A percentile compares a stretch with the other conserved stretches of the same genome.
Evolutionary conservation across 2,888 invertebrate genomes (phyloP).

Genomic region (Chydorus sphaericus): DNA sequence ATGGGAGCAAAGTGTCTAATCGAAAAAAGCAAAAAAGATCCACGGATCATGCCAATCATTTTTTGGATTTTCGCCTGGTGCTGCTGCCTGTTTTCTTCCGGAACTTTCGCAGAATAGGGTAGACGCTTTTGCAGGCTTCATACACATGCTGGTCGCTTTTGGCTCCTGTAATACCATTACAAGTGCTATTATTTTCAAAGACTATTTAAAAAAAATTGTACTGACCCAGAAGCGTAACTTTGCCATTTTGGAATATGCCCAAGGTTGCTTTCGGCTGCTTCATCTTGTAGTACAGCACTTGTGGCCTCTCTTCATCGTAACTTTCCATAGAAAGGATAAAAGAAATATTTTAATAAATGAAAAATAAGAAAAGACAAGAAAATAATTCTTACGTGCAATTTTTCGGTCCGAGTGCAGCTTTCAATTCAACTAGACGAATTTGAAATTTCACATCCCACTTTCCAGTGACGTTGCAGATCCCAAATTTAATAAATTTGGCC

Average conservation of each 20-base stretch:
- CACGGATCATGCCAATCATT: too few species aligned
- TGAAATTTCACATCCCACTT: slow-evolving; percentile 77
- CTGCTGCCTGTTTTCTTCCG: too few species aligned
- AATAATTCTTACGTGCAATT: too few species aligned
- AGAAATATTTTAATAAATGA: too few species aligned
- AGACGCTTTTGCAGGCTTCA: slow-evolving; percentile 86
- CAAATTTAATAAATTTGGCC: slow-evolving; percentile 64
- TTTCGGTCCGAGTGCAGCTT: slow-evolving; percentile 58
- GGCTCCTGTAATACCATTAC: slow-evolving; percentile 47
- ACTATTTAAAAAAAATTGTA: too few species aligned
- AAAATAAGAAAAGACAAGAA: too few species aligned
- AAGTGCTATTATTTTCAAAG: background rate
- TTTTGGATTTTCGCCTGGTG: too few species aligned
- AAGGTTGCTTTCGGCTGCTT: slow-evolving; percentile 88
- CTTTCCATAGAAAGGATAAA: too few species aligned
- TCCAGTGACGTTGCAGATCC: slow-evolving; percentile 75
- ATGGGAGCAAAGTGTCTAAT: too few species aligned
- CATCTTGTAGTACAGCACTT: slow-evolving; percentile 96
- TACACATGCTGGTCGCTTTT: slow-evolving; percentile 80
- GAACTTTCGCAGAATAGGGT: slow-evolving; percentile 86
- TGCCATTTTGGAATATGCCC: slow-evolving; percentile 96
- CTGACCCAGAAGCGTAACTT: slow-evolving; percentile 79
- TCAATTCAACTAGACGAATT: slow-evolving; percentile 60
- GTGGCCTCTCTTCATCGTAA: slow-evolving; percentile 98
- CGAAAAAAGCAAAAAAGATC: too few species aligned